Evolutionary conservation across 2,888 invertebrate species (phyloP).

Genomic region (Macaria notata): DNA sequence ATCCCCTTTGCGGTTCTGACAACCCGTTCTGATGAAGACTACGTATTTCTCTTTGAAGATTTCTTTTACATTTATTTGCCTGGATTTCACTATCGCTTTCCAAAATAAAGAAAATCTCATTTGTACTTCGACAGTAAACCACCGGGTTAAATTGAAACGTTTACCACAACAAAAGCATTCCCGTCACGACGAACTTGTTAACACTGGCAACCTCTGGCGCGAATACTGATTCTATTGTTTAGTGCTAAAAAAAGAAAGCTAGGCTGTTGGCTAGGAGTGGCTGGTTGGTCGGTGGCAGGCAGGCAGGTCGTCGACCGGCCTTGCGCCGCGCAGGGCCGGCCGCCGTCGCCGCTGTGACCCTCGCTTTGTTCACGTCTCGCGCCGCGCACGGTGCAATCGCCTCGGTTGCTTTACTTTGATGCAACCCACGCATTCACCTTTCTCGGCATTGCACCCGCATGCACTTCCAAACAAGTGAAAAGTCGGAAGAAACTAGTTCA

Average conservation of each 20-base stretch:
- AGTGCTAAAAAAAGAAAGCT: conserved; percentile 49
- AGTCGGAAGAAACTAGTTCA: conserved; percentile 36
- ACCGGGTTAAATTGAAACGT: conserved; percentile 16
- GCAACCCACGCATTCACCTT: conserved; percentile 44
- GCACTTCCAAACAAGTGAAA: neutral
- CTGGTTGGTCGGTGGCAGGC: conserved; percentile 39
- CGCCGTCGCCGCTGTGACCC: conserved; percentile 57
- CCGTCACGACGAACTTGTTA: conserved; percentile 24
- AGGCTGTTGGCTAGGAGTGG: conserved; percentile 37
- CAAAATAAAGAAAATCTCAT: neutral
- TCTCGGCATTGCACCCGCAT: conserved; percentile 34
- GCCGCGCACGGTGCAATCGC: conserved; percentile 44
- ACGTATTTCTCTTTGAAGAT: no score
- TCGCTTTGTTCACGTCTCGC: conserved; percentile 61
- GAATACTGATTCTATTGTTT: conserved; percentile 34
- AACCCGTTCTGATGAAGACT: no score
- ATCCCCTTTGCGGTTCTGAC: neutral
- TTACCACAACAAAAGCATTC: conserved; percentile 23
- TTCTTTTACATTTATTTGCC: no score
- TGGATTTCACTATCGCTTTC: no score
- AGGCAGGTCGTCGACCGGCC: conserved; percentile 77
- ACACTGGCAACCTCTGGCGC: conserved; percentile 26
- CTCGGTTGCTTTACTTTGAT: conserved; percentile 40
- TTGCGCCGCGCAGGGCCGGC: conserved; percentile 71
- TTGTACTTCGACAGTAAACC: neutral